Base-by-base conservation (phyloP, 2,113 vertebrate genomes). In the Morone saxatilis region DNA sequence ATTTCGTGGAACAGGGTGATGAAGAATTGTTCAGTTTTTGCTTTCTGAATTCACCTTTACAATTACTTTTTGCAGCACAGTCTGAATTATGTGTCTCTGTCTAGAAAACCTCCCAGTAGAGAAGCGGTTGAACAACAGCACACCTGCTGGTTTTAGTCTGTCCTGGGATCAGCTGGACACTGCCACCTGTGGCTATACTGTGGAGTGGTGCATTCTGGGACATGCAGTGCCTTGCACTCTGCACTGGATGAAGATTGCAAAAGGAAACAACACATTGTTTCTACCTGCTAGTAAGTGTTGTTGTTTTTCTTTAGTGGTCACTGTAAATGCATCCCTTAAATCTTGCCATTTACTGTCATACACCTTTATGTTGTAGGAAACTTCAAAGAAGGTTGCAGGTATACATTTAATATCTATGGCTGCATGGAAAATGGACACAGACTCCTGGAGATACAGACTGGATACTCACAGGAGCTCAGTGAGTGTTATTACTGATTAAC, bases 401-500 rank as follows among this genome's bases (percentile, higher is more conserved):
- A 93, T 25, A 89, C 41, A 0, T 95, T 95, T 74, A 84, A 70
- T n/a, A 91, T 95, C 61, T 94, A 90, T n/a, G 89, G 84, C 51
- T 95, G 93, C 81, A 76, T 61, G 7, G 43, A 69, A 38, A 19
- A 74, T 36, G 90, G 84, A 78, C 22, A 93, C 80, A 56, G 7
- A 40, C 78, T 92, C 3, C 76, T 93, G 43, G 93, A 91, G 70
- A 90, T 53, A 70, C 86, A 90, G 63, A 91, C 76, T 4, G 93
- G 94, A 76, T 94, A 94, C 80, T 71, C 78, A 13, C 40, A 90
- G 57, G 93, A 94, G 71, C 78, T 76, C 43, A 56, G 94, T 95
- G 71, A 93, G 93, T 81, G 11, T 59, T 57, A 43, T 17, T 22
- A 45, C 7, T 38, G 20, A 16, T 22, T 31, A 17, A 16, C 50